Evolutionary conservation across 2,888 invertebrate genomes (phyloP).

Genomic region (Pristionchus entomophagus): DNA sequence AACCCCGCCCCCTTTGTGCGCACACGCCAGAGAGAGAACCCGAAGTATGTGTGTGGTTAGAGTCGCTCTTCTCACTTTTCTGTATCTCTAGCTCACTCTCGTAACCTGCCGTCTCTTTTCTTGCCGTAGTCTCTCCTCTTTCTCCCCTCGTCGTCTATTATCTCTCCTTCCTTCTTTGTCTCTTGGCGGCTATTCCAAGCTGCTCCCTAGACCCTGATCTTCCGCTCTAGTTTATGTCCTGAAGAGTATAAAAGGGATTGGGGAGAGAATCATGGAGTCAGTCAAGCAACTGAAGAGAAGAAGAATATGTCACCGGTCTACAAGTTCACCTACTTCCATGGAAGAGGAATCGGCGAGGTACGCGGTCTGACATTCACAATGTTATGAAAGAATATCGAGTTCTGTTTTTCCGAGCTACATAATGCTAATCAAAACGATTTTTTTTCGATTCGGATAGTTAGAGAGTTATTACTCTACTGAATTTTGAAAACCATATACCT

Average conservation of each 20-base stretch:
- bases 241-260: not conserved
- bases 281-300: not conserved
- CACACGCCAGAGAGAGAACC: not conserved
- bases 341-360: not conserved
- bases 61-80: not conserved
- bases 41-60: not conserved
- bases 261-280: not conserved
- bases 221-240: not conserved
- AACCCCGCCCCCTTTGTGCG: constrained; percentile 16
- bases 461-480: too few relatives aligned
- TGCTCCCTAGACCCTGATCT: not conserved
- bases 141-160: not conserved
- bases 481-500: too few relatives aligned
- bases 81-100: too few relatives aligned
- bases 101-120: too few relatives aligned
- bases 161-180: too few relatives aligned
- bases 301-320: not conserved
- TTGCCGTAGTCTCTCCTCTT: not conserved
- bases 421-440: too few relatives aligned
- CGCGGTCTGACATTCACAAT: not conserved
- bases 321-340: constrained; percentile 5
- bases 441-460: too few relatives aligned
- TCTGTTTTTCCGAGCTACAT: not conserved
- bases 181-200: too few relatives aligned
- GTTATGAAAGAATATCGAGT: too few relatives aligned